A percentile compares a stretch with the other conserved stretches of the same genome.
Evolutionary conservation across 2,797 vertebrate species (phyloP).

Genomic region (Sarcophilus harrisii): DNA sequence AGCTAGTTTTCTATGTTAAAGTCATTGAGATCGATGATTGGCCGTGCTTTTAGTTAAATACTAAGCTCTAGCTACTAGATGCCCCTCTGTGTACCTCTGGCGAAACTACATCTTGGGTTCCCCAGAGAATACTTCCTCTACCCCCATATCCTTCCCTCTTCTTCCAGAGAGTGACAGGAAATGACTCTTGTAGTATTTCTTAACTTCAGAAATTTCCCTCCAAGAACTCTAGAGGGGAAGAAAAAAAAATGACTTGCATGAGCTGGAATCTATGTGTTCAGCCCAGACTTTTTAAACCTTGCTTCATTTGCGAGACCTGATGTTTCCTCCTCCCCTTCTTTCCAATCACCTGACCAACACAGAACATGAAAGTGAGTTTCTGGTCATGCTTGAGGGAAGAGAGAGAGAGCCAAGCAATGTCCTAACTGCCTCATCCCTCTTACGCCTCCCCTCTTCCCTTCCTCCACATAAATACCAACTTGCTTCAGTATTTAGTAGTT

Average conservation of each 20-base stretch:
- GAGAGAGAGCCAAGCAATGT: not conserved
- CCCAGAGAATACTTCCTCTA: not conserved
- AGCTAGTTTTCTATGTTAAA: not conserved
- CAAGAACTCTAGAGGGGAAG: not conserved
- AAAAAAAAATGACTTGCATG: not conserved
- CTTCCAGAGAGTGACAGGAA: not conserved
- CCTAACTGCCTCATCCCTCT: not conserved
- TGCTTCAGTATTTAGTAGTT: not conserved
- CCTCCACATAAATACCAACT: not conserved
- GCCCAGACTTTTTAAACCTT: not conserved
- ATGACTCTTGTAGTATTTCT: not conserved
- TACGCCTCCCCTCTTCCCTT: not conserved
- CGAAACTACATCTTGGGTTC: not conserved
- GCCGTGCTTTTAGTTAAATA: not conserved
- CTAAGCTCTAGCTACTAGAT: not conserved
- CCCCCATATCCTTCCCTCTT: not conserved
- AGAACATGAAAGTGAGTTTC: not conserved
- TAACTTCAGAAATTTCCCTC: not conserved
- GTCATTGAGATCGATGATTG: not conserved
- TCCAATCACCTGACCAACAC: not conserved
- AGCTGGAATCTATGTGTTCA: not conserved
- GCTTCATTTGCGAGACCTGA: not conserved
- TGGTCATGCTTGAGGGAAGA: not conserved
- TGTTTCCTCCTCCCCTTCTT: not conserved
- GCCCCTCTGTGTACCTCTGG: not conserved